A percentile compares a stretch with the other conserved stretches of the same genome.
Evolutionary conservation across 2,888 invertebrate species (phyloP).

Genomic region (Vandiemenella viatica): DNA sequence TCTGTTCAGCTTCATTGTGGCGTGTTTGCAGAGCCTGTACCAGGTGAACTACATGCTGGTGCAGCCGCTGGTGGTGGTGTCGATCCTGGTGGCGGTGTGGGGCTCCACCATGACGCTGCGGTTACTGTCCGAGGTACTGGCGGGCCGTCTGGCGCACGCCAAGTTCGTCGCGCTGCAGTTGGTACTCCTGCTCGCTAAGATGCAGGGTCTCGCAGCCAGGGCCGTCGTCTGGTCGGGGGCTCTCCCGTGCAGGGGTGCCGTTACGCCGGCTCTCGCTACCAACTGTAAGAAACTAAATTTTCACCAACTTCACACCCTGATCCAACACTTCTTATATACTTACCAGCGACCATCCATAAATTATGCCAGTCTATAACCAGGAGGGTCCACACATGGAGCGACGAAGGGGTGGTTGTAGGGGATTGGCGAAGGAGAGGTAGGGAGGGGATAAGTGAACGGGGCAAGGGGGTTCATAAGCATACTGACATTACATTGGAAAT

Average conservation of each 20-base stretch:
- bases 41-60: constrained; percentile 42
- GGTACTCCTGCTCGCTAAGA: constrained; percentile 48
- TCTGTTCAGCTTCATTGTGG: too few species aligned
- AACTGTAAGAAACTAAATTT: constrained; percentile 43
- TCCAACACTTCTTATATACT: not conserved
- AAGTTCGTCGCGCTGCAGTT: constrained; percentile 46
- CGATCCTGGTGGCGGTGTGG: constrained; percentile 53
- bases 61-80: constrained; percentile 46
- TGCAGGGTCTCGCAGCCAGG: constrained; percentile 46
- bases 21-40: constrained; percentile 42
- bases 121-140: constrained; percentile 32
- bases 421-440: too few species aligned
- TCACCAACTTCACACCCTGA: not conserved
- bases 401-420: too few species aligned
- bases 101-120: constrained; percentile 48
- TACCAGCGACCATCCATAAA: not conserved
- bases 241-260: constrained; percentile 45
- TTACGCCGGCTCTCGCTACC: constrained; percentile 49
- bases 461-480: too few species aligned
- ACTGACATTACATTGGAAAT: too few species aligned
- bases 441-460: too few species aligned
- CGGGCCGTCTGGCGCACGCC: constrained; percentile 29
- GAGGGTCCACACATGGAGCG: too few species aligned
- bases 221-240: constrained; percentile 33
- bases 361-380: too few species aligned